These are phyloP conservation scores for Notothenia coriiceps DNA, from an alignment of 2,113 vertebrate genomes.

Conservation along the genomic window DNA sequence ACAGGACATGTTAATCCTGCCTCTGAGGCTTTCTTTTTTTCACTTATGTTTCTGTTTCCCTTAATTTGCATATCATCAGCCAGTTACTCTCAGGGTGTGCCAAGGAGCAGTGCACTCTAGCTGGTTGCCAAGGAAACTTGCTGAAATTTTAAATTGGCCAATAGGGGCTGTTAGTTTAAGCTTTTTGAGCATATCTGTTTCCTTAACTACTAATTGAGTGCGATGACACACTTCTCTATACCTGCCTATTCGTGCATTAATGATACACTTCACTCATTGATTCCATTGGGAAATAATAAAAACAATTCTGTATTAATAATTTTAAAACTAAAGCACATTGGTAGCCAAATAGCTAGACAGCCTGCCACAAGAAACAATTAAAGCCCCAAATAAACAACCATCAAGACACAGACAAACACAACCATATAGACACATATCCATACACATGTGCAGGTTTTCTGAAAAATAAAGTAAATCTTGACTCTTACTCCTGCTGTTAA, in stretches of 20 bases:
- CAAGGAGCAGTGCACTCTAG: slow-evolving; percentile 52
- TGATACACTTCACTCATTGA: slow-evolving; percentile 7
- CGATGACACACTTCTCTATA: background rate
- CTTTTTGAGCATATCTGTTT: slow-evolving; percentile 23
- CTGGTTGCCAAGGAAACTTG: slow-evolving; percentile 68
- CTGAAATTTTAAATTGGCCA: slow-evolving; percentile 50
- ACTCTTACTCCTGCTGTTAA: no score
- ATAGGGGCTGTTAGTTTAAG: slow-evolving; percentile 13
- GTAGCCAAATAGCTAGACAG: no score
- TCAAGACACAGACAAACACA: slow-evolving; percentile 13
- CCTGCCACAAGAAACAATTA: slow-evolving; percentile 48
- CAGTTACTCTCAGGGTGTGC: slow-evolving; percentile 41
- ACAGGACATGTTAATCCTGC: slow-evolving; percentile 18
- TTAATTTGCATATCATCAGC: slow-evolving; percentile 62
- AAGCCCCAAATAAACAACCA: slow-evolving; percentile 34
- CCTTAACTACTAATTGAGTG: background rate
- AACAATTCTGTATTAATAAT: background rate
- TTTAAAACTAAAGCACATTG: background rate
- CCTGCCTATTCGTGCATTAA: slow-evolving; percentile 7
- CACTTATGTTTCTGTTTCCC: slow-evolving; percentile 45
- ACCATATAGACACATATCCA: background rate
- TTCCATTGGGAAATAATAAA: background rate
- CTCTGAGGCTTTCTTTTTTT: slow-evolving; percentile 12
- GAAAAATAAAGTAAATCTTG: background rate
- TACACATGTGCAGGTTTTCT: background rate